These are phyloP conservation scores for Catharus fuscescens DNA, from an alignment of 2,113 vertebrate species.

Conservation along the genomic window DNA sequence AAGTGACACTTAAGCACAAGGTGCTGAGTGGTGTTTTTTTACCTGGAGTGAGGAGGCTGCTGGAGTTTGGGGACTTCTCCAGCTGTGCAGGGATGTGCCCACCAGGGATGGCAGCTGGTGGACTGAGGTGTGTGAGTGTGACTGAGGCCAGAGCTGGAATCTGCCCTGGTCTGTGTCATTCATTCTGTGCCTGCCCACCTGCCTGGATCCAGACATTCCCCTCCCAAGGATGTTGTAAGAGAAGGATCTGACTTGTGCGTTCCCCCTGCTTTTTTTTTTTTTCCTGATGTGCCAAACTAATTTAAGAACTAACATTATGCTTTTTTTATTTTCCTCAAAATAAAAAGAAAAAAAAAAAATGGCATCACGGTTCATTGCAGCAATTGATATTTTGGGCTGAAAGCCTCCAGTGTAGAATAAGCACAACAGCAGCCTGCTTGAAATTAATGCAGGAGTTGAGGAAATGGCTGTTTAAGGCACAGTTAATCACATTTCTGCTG, in stretches of 20 bases:
- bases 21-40: neutral
- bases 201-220: neutral
- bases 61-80: neutral
- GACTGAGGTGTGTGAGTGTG: neutral
- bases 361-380: neutral
- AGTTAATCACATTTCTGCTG: neutral
- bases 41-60: neutral
- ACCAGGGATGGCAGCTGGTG: neutral
- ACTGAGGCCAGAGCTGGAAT: neutral
- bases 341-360: neutral
- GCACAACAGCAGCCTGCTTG: neutral
- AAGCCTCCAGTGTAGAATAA: neutral
- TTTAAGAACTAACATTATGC: constrained; percentile 44
- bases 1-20: constrained; percentile 67
- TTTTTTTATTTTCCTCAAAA: neutral
- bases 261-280: neutral
- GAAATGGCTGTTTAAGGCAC: neutral
- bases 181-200: neutral
- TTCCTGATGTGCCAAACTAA: neutral
- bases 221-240: neutral
- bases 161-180: neutral
- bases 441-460: neutral
- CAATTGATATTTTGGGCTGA: neutral
- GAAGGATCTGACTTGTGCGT: neutral
- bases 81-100: neutral